Base-by-base conservation (phyloP, 2,797 vertebrate genomes). In the Sebastes kiyomatsui region DNA sequence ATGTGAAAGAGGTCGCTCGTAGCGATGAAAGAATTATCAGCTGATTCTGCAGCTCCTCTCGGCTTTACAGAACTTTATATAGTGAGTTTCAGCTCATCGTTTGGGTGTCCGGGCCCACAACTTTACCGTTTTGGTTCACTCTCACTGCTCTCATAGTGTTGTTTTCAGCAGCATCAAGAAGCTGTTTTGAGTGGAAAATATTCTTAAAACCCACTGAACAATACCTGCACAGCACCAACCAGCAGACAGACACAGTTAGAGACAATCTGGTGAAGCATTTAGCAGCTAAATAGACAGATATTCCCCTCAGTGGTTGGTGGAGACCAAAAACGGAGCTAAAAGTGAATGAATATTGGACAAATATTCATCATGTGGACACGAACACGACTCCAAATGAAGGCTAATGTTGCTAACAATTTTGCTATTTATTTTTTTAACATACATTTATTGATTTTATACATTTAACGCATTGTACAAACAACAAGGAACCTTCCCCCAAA, bases 401-500 rank as follows among this genome's bases (percentile, higher is more conserved):
- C 38, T 42, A 16, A 42, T 42, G 38, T 1, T 3, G 38, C 38
- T 42, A 16, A 16, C 14, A 1, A 42, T 42, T 16, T 42, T 42
- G 14, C 38, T 42, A 42, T 42, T 1, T 42, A 42, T 16, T 1
- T 3, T 42, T 42, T 42, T 35, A 42, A 42, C 38, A 42, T 16
- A 42, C 38, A 42, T 42, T 42, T 16, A 42, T 16, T 42, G 1
- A 42, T 6, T 42, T 42, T 1, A 42, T 42, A 42, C 1, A 42
- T 42, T 42, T 0, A 1, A 42, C 0, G 38, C 14, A 42, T 16
- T 42, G 13, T 42, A 42, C 5, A 42, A 42, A 42, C 13, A 38
- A 42, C 5, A 38, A 0, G 1, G 0, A 42, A 42, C 0, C 38
- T 16, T 42, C 0, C 13, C 1, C 14, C 38, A 42, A 6, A 42